phyloP scores from a whole-genome alignment of 1,140 invertebrate genomes.

The Caenorhabditis inopinata region DNA sequence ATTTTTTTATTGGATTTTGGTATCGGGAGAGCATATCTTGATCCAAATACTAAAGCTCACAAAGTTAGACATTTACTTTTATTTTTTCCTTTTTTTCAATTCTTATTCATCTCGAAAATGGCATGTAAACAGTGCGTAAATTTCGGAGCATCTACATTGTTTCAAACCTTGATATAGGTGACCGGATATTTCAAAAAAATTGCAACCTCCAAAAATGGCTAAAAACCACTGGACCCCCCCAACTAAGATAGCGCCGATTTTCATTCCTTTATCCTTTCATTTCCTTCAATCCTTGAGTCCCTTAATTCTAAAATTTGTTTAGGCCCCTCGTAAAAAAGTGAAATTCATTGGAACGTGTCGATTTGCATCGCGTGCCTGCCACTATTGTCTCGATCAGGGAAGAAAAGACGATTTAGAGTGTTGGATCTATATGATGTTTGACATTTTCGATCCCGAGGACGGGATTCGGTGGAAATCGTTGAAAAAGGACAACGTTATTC shows the following conservation, averaged over 20 bases:
- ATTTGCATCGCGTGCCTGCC: constrained; percentile 28
- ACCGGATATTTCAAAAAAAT: not conserved
- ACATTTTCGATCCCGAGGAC: constrained; percentile 17
- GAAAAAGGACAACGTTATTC: not conserved
- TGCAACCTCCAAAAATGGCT: no score
- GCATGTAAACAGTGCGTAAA: no score
- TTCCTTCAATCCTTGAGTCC: no score
- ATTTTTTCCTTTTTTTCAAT: no score
- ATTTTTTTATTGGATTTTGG: constrained; percentile 21
- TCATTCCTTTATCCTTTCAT: no score
- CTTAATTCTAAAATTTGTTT: not conserved
- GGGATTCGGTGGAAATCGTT: constrained; percentile 13
- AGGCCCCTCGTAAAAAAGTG: not conserved
- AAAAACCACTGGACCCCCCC: no score
- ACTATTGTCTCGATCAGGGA: constrained; percentile 1
- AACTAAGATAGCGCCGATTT: no score
- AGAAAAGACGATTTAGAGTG: constrained; percentile 40
- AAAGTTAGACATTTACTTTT: no score
- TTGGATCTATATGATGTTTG: constrained; percentile 40
- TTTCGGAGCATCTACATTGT: no score
- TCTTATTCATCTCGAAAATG: no score
- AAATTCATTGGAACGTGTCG: constrained; percentile 35
- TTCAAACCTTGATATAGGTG: not conserved
- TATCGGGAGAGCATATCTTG: constrained; percentile 6
- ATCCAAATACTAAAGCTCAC: not conserved